phyloP scores from a whole-genome alignment of 2,888 invertebrate genomes.

The Cryptus armator region DNA sequence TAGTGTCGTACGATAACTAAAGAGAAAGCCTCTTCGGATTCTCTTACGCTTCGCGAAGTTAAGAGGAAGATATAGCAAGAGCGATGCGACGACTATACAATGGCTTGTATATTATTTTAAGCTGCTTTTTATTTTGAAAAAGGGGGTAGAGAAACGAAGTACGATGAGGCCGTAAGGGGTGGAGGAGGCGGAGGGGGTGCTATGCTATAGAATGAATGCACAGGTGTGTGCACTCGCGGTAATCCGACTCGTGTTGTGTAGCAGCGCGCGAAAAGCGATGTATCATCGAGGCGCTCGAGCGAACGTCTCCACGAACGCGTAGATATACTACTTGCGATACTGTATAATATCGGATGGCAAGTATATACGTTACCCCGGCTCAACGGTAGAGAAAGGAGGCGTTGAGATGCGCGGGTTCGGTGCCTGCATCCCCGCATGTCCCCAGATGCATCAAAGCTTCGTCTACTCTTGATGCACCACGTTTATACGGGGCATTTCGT shows the following conservation, averaged over 20 bases:
- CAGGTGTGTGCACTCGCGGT: conserved; percentile 48
- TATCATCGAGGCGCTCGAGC: conserved; percentile 49
- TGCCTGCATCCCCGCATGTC: conserved; percentile 18
- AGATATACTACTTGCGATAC: conserved; percentile 42
- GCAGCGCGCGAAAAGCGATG: conserved; percentile 50
- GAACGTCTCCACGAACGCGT: conserved; percentile 45
- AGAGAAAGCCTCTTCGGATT: conserved; percentile 44
- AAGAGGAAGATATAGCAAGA: conserved; percentile 23
- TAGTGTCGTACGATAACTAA: conserved; percentile 4
- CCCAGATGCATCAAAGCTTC: conserved; percentile 34
- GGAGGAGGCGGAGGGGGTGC: background rate
- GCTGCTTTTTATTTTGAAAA: conserved; percentile 46
- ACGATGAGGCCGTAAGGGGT: background rate
- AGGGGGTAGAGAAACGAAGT: background rate
- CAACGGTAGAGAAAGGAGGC: conserved; percentile 3
- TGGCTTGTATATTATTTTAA: conserved; percentile 26
- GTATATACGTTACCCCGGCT: background rate
- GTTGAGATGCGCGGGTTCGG: conserved; percentile 12
- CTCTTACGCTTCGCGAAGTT: conserved; percentile 38
- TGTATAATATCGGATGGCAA: conserved; percentile 16
- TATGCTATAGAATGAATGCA: conserved; percentile 40
- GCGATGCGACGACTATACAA: conserved; percentile 14
- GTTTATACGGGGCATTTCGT: background rate
- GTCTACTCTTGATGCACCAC: conserved; percentile 7
- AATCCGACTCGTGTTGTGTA: conserved; percentile 51